Percentiles rank a stretch among this genome's conserved stretches.
These are phyloP conservation scores for Drosophila ambigua DNA, from an alignment of 1,140 invertebrate genomes.

Conservation along the genomic window DNA sequence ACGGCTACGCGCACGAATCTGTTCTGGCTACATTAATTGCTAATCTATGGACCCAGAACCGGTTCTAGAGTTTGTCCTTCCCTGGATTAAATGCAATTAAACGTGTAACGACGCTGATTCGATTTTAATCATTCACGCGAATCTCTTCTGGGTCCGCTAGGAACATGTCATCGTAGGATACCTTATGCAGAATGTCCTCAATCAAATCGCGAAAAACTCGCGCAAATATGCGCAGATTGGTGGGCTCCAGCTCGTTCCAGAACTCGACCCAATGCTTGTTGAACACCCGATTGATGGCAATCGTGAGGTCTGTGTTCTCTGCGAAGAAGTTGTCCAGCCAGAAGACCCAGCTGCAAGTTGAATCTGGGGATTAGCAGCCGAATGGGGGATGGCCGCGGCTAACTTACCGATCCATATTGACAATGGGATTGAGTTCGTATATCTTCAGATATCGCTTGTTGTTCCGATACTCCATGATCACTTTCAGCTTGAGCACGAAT, in stretches of 20 bases:
- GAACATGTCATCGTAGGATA: conserved; percentile 65
- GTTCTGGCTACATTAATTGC: conserved; percentile 6
- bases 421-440: conserved; percentile 46
- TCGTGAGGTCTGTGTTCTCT: conserved; percentile 53
- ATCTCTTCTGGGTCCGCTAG: conserved; percentile 31
- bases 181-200: conserved; percentile 43
- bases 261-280: conserved; percentile 61
- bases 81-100: conserved; percentile 13
- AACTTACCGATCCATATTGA: conserved; percentile 55
- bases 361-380: neutral
- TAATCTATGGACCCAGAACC: conserved; percentile 23
- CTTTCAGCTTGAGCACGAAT: conserved; percentile 56
- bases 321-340: conserved; percentile 57
- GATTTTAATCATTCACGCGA: conserved; percentile 32
- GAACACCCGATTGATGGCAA: conserved; percentile 50
- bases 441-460: conserved; percentile 57
- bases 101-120: neutral
- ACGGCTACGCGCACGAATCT: neutral
- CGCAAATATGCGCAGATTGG: conserved; percentile 36
- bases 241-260: conserved; percentile 66
- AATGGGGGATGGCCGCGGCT: neutral
- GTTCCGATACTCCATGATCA: conserved; percentile 50
- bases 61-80: conserved; percentile 45
- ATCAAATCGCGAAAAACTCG: conserved; percentile 46
- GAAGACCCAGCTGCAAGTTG: conserved; percentile 37